Percentiles rank a stretch among this genome's conserved stretches.
Evolutionary conservation across 2,888 invertebrate genomes (phyloP).

Genomic region (Campopleginae sp.): DNA sequence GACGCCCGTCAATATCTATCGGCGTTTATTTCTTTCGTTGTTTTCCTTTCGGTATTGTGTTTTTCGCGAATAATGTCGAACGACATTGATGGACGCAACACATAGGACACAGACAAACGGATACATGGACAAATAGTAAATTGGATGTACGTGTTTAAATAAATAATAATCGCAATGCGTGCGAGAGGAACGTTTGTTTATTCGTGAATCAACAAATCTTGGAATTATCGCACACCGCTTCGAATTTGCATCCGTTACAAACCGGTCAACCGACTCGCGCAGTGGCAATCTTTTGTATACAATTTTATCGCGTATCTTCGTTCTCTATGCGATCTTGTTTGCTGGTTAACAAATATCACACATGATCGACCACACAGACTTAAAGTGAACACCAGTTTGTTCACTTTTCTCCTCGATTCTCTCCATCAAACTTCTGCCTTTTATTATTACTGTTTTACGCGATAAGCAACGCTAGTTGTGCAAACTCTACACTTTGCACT

Average conservation of each 20-base stretch:
- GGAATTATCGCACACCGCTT: slow-evolving; percentile 32
- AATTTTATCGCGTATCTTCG: slow-evolving; percentile 8
- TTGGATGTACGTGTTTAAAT: slow-evolving; percentile 1
- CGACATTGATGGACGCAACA: slow-evolving; percentile 28
- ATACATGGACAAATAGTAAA: not conserved
- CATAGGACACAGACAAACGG: slow-evolving; percentile 13
- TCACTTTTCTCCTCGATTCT: slow-evolving; percentile 51
- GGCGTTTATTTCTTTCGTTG: not conserved
- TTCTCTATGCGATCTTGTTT: not conserved
- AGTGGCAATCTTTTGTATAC: slow-evolving; percentile 27
- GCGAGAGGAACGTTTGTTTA: slow-evolving; percentile 18
- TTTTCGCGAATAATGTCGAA: slow-evolving; percentile 1
- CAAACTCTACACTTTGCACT: slow-evolving; percentile 42
- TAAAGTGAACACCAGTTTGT: not conserved
- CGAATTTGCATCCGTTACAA: slow-evolving; percentile 24
- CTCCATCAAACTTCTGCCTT: slow-evolving; percentile 49
- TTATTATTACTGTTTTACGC: slow-evolving; percentile 60
- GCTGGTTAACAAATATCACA: slow-evolving; percentile 18
- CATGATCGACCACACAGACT: not conserved
- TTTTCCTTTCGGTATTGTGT: slow-evolving; percentile 7
- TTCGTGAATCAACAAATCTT: slow-evolving; percentile 41
- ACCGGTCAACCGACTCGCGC: slow-evolving; percentile 13
- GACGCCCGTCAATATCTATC: slow-evolving; percentile 24
- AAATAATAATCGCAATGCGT: slow-evolving; percentile 6
- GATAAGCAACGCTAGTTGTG: slow-evolving; percentile 61